Conservation (phyloP, 2,888 invertebrate species). For the Xanthia togata region DNA sequence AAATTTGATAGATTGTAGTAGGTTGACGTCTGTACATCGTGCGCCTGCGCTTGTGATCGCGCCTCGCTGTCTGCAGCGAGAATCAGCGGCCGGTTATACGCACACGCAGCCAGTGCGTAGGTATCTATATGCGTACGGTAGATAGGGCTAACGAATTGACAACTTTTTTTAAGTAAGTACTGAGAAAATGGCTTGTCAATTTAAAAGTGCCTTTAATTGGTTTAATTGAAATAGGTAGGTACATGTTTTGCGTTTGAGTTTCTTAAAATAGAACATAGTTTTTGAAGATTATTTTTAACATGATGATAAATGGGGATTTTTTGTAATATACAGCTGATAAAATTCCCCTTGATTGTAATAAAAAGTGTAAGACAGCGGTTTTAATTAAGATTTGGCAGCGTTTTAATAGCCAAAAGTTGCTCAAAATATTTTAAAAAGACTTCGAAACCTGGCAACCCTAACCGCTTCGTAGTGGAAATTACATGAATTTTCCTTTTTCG, state of each 20-base stretch:
- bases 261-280: background rate
- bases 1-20: no score
- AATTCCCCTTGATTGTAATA: background rate
- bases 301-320: background rate
- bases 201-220: background rate
- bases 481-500: slow-evolving; percentile 77
- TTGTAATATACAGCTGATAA: background rate
- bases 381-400: background rate
- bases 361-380: background rate
- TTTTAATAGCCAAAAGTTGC: background rate
- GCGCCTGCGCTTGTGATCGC: slow-evolving; percentile 65
- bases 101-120: slow-evolving; percentile 47
- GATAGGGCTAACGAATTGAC: slow-evolving; percentile 51
- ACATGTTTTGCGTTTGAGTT: background rate
- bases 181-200: background rate
- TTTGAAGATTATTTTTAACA: background rate
- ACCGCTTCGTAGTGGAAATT: slow-evolving; percentile 68
- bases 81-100: slow-evolving; percentile 61
- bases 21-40: no score
- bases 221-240: no score
- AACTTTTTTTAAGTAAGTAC: background rate
- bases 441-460: slow-evolving; percentile 51
- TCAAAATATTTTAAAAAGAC: background rate
- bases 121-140: slow-evolving; percentile 39
- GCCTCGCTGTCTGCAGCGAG: slow-evolving; percentile 77